phyloP scores from a whole-genome alignment of 2,113 vertebrate genomes.

The Gymnogyps californianus region DNA sequence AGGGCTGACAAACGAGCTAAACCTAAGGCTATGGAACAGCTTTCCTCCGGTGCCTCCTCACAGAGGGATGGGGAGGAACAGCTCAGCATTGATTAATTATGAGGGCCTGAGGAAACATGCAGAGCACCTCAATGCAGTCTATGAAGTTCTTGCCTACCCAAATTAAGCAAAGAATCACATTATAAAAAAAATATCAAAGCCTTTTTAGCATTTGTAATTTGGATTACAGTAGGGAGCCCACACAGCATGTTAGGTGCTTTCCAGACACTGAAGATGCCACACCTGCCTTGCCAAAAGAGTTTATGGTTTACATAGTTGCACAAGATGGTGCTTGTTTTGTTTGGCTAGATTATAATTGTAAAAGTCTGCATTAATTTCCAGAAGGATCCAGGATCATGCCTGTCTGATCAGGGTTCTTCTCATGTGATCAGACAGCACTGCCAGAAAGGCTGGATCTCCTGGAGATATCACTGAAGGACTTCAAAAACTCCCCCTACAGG shows the following conservation, averaged over 20 bases:
- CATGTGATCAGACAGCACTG: neutral
- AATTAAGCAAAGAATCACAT: slow-evolving; percentile 4
- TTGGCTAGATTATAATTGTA: neutral
- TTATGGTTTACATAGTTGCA: slow-evolving; percentile 24
- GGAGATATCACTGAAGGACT: neutral
- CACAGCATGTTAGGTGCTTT: slow-evolving; percentile 62
- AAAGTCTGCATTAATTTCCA: slow-evolving; percentile 15
- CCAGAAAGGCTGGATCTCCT: neutral
- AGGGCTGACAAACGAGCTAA: neutral
- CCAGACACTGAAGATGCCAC: slow-evolving; percentile 46
- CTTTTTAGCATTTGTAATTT: slow-evolving; percentile 41
- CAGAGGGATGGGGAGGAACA: neutral
- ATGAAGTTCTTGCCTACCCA: slow-evolving; percentile 22
- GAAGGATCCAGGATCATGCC: neutral
- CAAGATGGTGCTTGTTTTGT: slow-evolving; percentile 60
- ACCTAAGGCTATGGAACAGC: neutral
- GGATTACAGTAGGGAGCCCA: slow-evolving; percentile 36
- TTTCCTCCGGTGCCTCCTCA: neutral
- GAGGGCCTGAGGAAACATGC: slow-evolving; percentile 54
- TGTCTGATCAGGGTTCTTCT: neutral
- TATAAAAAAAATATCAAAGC: slow-evolving; percentile 32
- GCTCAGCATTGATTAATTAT: neutral
- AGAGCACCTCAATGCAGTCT: neutral
- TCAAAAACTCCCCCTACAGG: neutral
- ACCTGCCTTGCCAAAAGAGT: slow-evolving; percentile 38